Base-by-base conservation (phyloP, 2,888 invertebrate species). In the Bimastos eiseni region DNA sequence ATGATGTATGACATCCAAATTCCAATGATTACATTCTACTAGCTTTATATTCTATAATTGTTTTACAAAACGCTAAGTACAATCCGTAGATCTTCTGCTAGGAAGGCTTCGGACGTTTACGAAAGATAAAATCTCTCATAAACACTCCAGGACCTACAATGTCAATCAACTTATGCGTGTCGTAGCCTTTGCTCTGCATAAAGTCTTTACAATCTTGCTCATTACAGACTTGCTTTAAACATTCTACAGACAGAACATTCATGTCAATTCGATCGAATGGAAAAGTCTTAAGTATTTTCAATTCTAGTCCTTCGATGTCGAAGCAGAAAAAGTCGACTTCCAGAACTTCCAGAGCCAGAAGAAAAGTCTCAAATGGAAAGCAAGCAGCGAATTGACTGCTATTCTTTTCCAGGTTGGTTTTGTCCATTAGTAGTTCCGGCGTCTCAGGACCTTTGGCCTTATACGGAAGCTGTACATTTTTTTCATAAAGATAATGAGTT, bases 341-440 rank as follows among this genome's bases (percentile, higher is more conserved):
- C 21, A 97, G 96, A 89, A 96, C 96, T 94, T 97, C 97, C 92
- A 97, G 97, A 89, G 97, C 97, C 93, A 97, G 95, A 94, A 98
- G 96, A 92, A 98, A 96, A 2, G 97, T 97, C 94, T 97, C 97
- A 92, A 98, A 96, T 91, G 98, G 97, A 94, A 97, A 97, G 95
- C 97, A 98, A 94, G 97, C 97, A 92, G 97, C 97, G n/a, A 89
- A 36, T 34, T 88, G 84, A 24, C 17, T 41, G 21, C 44, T 36
- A 21, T 19, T 49, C 19, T 38, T 89, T 33, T 70, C 30, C 11
- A n/a, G 11, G n/a, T n/a, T 70, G 70, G 70, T 17, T 70, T 70
- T 70, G 70, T n/a, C 70, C 70, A 70, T 70, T n/a, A 70, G n/a
- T 17, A 70, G 70, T n/a, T 70, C 3, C 70, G 70, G 70, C n/a